Evolutionary conservation across 2,113 vertebrate genomes (phyloP).

Genomic region (Panthera uncia): DNA sequence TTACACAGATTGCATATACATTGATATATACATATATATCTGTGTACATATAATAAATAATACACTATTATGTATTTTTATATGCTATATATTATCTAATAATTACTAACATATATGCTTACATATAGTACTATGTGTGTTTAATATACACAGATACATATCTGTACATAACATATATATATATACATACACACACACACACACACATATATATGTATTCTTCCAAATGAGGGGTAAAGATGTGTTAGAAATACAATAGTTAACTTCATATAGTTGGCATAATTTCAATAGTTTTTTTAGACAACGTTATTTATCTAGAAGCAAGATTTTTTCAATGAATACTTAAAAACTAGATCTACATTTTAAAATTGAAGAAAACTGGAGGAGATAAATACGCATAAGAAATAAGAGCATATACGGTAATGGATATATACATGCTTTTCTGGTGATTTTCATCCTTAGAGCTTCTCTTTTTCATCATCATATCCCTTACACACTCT

Average conservation of each 20-base stretch:
- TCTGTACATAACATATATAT: background rate
- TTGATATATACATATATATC: background rate
- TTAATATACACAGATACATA: background rate
- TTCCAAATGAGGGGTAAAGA: background rate
- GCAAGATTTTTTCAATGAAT: slow-evolving; percentile 43
- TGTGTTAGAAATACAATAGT: background rate
- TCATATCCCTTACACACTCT: background rate
- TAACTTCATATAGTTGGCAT: background rate
- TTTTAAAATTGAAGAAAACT: background rate
- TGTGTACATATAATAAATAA: background rate
- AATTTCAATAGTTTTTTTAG: background rate
- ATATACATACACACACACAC: too few relatives aligned
- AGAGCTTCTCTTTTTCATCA: background rate
- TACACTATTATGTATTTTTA: background rate
- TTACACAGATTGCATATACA: background rate
- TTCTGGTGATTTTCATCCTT: background rate
- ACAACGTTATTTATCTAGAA: background rate
- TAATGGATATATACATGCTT: background rate
- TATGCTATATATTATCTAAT: background rate
- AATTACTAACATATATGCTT: background rate
- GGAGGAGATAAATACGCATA: background rate
- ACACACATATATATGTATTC: background rate
- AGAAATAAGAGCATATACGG: background rate
- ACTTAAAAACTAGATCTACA: background rate
- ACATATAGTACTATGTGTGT: background rate